Evolutionary conservation across 2,888 invertebrate genomes (phyloP).

Genomic region (Xestia sexstrigata): DNA sequence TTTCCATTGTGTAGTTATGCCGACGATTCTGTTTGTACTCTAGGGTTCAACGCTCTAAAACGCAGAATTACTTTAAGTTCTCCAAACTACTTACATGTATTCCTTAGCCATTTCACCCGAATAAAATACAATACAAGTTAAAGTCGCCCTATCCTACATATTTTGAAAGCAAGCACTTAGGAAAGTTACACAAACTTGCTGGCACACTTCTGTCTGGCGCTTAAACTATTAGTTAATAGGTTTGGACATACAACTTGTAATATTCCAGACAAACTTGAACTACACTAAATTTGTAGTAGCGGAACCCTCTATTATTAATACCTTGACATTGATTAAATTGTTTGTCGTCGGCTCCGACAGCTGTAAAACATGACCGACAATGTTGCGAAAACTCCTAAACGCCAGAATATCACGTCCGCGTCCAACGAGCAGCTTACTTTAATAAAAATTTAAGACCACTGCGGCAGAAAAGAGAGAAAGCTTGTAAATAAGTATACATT

Average conservation of each 20-base stretch:
- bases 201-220: conserved; percentile 9
- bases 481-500: not conserved
- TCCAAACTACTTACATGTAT: conserved; percentile 7
- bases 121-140: conserved; percentile 15
- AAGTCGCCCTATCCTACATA: conserved; percentile 8
- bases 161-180: conserved; percentile 30
- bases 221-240: conserved; percentile 41
- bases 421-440: conserved; percentile 18
- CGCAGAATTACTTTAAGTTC: conserved; percentile 10
- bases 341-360: conserved; percentile 34
- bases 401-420: conserved; percentile 32
- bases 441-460: conserved; percentile 31
- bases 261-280: conserved; percentile 43
- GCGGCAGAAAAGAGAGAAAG: conserved; percentile 3
- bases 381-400: conserved; percentile 32
- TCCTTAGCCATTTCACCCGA: conserved; percentile 1
- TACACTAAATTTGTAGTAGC: conserved; percentile 32
- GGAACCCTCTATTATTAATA: conserved; percentile 36
- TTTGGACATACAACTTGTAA: conserved; percentile 47
- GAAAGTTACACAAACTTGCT: conserved; percentile 34
- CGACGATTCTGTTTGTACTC: conserved; percentile 27
- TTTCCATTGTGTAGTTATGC: conserved; percentile 61
- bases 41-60: conserved; percentile 31
- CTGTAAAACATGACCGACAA: conserved; percentile 41
- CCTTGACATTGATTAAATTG: conserved; percentile 54